Evolutionary conservation across 2,113 vertebrate species (phyloP).

Genomic region (Oncorhynchus kisutch): DNA sequence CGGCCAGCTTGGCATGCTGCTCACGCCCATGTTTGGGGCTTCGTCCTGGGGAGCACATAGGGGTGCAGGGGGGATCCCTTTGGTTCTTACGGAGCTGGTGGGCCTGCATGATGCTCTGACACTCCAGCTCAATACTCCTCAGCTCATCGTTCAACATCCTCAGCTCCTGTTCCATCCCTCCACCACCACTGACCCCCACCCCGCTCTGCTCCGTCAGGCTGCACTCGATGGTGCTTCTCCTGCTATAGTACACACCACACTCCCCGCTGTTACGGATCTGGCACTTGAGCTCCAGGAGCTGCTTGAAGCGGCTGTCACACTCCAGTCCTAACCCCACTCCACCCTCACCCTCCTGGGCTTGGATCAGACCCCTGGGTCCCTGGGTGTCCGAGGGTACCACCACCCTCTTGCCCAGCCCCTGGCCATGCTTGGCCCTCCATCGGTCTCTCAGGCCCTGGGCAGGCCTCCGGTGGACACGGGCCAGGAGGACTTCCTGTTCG

Average conservation of each 20-base stretch:
- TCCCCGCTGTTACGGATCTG: constrained; percentile 86
- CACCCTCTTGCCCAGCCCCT: constrained; percentile 11
- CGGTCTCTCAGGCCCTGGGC: constrained; percentile 54
- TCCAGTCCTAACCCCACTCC: constrained; percentile 64
- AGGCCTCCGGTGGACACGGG: constrained; percentile 69
- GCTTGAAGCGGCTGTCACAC: constrained; percentile 82
- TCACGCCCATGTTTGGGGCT: constrained; percentile 52
- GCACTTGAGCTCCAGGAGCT: constrained; percentile 92
- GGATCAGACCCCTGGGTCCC: constrained; percentile 62
- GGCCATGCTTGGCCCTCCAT: constrained; percentile 5
- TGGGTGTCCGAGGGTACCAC: constrained; percentile 55
- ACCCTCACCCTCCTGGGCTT: constrained; percentile 70
- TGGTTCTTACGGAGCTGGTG: constrained; percentile 78
- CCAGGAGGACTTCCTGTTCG: constrained; percentile 76
- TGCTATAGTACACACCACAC: constrained; percentile 88
- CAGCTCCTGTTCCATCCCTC: constrained; percentile 87
- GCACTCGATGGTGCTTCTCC: constrained; percentile 87
- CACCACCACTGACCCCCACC: constrained; percentile 37
- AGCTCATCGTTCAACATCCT: constrained; percentile 92
- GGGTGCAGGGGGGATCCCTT: constrained; percentile 20
- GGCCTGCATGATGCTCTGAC: constrained; percentile 95
- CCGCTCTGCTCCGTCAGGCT: constrained; percentile 79
- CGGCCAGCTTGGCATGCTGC: constrained; percentile 77
- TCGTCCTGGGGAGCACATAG: constrained; percentile 35
- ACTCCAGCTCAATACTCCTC: constrained; percentile 91